Evolutionary conservation across 2,888 invertebrate genomes (phyloP), one percentile per base, ranked within the genome.

Genomic region (Miltochrista miniata): DNA sequence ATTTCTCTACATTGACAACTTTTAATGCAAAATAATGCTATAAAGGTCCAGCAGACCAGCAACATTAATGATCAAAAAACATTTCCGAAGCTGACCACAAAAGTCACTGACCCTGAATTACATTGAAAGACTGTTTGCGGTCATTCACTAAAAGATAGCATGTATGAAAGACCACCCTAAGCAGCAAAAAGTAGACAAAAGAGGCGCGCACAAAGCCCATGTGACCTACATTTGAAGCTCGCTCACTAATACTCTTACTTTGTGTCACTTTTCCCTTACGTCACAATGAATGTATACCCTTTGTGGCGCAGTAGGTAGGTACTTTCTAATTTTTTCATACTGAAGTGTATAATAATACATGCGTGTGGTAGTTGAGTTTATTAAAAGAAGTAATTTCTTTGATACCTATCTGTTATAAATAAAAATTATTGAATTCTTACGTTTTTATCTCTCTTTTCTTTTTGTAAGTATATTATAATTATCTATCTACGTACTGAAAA

Each of bases 171-270:
- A 69, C 60, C 61, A 64, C 49, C 49, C 62, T 70, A 68, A 73
- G 69, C 69, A 70, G 73, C 77, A 84, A 83, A 84, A 79, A 81
- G 71, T 72, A 83, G 74, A 86, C 84, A 87, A 87, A 85, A 79
- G 78, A 68, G 65, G 57, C 61, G 64, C 65, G 68, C 69, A 83
- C 84, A 87, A 86, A 85, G 83, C 76, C 70, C 64, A 63, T 72
- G 76, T 79, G 86, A 87, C 87, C 86, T 79, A 86, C 68, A 81
- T 86, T 62, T 61, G 63, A 56, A 60, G 64, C 68, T 68, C 48
- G 61, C 76, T 77, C 72, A 64, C 71, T 85, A 85, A 85, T 81
- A 79, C 79, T 80, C 78, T 82, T 81, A 84, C 82, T 79, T 81
- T 79, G 79, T 78, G 73, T 63, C 74, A 70, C 68, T 73, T 67